Evolutionary conservation across 2,888 invertebrate genomes (phyloP).

Genomic region (Oscheius sp.): DNA sequence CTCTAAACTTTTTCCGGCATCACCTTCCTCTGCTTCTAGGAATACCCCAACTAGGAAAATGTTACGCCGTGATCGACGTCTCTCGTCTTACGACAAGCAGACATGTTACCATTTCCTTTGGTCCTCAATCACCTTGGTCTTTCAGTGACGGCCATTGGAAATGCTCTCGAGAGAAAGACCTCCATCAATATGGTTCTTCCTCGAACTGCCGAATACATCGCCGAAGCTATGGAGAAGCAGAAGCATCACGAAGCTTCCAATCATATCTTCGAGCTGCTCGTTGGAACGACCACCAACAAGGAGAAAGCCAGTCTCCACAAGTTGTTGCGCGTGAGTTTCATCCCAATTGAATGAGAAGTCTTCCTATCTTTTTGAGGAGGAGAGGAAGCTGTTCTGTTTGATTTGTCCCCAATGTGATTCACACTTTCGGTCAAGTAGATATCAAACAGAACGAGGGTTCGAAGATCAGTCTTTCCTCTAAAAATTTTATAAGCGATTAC

Average conservation of each 20-base stretch:
- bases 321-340: constrained; percentile 50
- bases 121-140: neutral
- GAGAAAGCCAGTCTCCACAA: constrained; percentile 60
- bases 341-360: no score
- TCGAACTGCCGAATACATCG: constrained; percentile 49
- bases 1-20: neutral
- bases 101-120: neutral
- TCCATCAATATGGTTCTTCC: constrained; percentile 52
- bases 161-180: constrained; percentile 50
- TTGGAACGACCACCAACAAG: constrained; percentile 46
- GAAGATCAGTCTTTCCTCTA: no score
- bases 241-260: constrained; percentile 5
- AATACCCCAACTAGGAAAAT: neutral
- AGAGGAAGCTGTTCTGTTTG: no score
- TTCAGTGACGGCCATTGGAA: constrained; percentile 53
- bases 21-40: neutral
- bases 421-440: no score
- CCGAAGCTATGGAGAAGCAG: constrained; percentile 35
- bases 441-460: no score
- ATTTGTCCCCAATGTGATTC: no score
- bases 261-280: constrained; percentile 56
- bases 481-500: no score
- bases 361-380: no score
- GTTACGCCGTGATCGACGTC: neutral
- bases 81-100: constrained; percentile 7